Conservation (phyloP, 1,140 invertebrate species). For the Bombus pascuorum region DNA sequence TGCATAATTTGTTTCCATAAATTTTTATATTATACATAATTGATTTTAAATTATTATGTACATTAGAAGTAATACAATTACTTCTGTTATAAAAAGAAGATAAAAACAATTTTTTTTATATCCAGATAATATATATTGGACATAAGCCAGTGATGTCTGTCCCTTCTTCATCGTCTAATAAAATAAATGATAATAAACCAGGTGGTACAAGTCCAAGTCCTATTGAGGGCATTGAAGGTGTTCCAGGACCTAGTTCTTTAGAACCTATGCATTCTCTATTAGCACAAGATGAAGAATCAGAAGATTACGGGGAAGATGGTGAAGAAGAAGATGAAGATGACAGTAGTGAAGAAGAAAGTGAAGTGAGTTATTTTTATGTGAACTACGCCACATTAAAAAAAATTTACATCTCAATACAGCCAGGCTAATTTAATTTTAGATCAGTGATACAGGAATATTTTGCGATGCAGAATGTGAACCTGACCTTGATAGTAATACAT, state of each 20-base stretch:
- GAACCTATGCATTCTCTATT: constrained; percentile 66
- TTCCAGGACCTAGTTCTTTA: constrained; percentile 75
- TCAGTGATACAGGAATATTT: constrained; percentile 76
- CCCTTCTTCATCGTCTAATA: constrained; percentile 75
- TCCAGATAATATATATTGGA: constrained; percentile 40
- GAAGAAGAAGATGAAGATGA: constrained; percentile 75
- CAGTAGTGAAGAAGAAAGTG: constrained; percentile 74
- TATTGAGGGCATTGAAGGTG: constrained; percentile 73
- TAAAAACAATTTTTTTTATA: neutral
- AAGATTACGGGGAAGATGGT: constrained; percentile 76
- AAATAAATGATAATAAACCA: constrained; percentile 72
- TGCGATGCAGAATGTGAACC: constrained; percentile 74
- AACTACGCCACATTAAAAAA: neutral
- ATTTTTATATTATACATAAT: neutral
- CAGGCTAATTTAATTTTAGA: constrained; percentile 57
- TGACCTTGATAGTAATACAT: constrained; percentile 70
- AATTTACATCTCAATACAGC: neutral
- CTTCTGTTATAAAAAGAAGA: neutral
- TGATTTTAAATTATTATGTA: neutral
- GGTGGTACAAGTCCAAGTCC: constrained; percentile 78
- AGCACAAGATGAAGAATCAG: constrained; percentile 72
- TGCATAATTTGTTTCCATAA: neutral
- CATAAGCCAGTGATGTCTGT: constrained; percentile 76
- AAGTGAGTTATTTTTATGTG: constrained; percentile 60
- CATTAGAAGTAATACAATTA: neutral